These are phyloP conservation scores for Orchesella cincta DNA, from an alignment of 1,140 invertebrate species.

Conservation along the genomic window DNA sequence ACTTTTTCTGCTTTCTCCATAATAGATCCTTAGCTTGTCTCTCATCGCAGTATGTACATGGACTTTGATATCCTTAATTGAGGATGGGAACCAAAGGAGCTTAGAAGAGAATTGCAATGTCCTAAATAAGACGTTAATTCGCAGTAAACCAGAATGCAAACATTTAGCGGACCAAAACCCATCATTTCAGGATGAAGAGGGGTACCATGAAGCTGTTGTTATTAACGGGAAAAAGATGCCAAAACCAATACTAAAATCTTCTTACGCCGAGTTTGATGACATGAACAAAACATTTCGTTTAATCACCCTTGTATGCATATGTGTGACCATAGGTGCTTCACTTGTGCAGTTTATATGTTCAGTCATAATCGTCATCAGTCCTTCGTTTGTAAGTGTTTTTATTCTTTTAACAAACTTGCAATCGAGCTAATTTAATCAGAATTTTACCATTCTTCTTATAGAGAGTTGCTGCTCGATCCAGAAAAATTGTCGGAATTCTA, in stretches of 20 bases:
- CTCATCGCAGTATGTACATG: no score
- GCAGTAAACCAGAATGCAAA: no score
- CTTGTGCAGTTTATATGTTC: not conserved
- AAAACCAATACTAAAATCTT: not conserved
- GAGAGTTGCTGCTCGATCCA: constrained; percentile 22
- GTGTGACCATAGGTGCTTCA: not conserved
- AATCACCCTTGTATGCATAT: not conserved
- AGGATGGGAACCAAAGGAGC: no score
- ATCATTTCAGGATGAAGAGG: not conserved
- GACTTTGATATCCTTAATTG: no score
- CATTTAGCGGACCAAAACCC: no score
- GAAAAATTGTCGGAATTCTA: constrained; percentile 40
- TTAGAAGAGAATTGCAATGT: no score
- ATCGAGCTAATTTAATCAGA: not conserved
- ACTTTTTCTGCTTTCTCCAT: no score
- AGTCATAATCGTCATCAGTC: not conserved
- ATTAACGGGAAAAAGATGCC: not conserved
- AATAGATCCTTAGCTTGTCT: no score
- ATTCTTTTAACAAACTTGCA: not conserved
- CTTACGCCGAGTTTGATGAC: not conserved
- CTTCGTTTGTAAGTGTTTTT: not conserved
- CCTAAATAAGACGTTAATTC: no score
- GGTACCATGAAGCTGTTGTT: not conserved
- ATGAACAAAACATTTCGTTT: not conserved
- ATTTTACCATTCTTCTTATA: constrained; percentile 6